A percentile compares a stretch with the other conserved stretches of the same genome.
Conservation (phyloP, 2,797 vertebrate genomes). For the Lutjanus campechanus region DNA sequence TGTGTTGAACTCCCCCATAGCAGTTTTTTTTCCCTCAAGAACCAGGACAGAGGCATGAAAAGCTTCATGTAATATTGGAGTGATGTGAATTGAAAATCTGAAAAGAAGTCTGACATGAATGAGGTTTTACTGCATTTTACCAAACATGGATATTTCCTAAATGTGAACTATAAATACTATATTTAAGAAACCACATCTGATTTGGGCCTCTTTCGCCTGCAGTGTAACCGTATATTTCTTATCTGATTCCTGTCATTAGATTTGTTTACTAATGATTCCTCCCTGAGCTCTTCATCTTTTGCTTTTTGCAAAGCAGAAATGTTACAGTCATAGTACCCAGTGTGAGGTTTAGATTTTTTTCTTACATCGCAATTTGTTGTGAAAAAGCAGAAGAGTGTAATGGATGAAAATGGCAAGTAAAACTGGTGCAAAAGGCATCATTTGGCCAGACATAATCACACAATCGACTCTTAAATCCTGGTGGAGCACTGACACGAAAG, state of each 20-base stretch:
- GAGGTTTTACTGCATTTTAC: no score
- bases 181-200: background rate
- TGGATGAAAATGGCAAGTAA: conserved; percentile 55
- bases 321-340: background rate
- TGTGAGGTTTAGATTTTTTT: conserved; percentile 1
- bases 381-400: conserved; percentile 35
- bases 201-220: background rate
- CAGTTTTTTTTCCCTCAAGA: background rate
- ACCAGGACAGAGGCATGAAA: background rate
- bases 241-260: background rate
- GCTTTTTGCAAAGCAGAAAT: conserved; percentile 1
- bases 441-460: conserved; percentile 61
- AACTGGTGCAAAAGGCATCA: conserved; percentile 55
- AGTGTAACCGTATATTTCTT: background rate
- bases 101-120: background rate
- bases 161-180: background rate
- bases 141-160: background rate
- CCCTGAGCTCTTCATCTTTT: background rate
- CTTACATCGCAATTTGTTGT: conserved; percentile 27
- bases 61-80: background rate
- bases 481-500: conserved; percentile 41
- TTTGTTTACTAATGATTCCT: conserved; percentile 9
- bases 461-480: conserved; percentile 58
- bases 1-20: background rate
- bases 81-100: background rate